Percentiles rank a stretch among this genome's conserved stretches.
Evolutionary conservation across 1,140 invertebrate species (phyloP).

Genomic region (Bradysia coprophila): DNA sequence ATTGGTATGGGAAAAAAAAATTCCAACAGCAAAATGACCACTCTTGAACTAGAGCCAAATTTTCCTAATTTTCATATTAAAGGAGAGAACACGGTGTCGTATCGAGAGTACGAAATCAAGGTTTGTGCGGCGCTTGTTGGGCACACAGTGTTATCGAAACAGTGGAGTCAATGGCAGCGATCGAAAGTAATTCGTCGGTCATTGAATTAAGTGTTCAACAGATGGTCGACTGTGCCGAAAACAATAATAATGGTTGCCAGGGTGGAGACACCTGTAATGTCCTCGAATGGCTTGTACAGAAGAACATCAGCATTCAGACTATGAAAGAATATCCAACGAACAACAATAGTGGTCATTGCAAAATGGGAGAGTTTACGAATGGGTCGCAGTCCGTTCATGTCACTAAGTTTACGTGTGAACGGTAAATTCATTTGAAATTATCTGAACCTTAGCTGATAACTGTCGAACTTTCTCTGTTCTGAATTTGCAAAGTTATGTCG

Average conservation of each 20-base stretch:
- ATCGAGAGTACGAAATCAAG: constrained; percentile 50
- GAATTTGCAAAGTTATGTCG: constrained; percentile 40
- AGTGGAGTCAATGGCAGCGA: constrained; percentile 58
- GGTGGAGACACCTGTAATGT: constrained; percentile 67
- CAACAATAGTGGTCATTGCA: constrained; percentile 26
- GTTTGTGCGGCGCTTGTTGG: constrained; percentile 71
- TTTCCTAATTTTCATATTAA: constrained; percentile 11
- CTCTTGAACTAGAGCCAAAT: constrained; percentile 14
- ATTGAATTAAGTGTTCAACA: constrained; percentile 25
- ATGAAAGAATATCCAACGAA: constrained; percentile 48
- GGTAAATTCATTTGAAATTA: constrained; percentile 16
- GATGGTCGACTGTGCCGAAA: constrained; percentile 62
- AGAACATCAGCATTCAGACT: constrained; percentile 32
- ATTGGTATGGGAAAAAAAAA: too few relatives aligned
- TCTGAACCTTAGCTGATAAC: constrained; percentile 10
- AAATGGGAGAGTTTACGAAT: constrained; percentile 16
- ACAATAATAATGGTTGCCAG: constrained; percentile 53
- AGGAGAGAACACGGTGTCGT: constrained; percentile 53
- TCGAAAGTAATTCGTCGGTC: constrained; percentile 33
- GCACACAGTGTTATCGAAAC: constrained; percentile 64
- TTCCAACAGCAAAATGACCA: background rate
- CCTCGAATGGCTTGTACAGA: constrained; percentile 46
- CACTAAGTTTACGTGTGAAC: constrained; percentile 28
- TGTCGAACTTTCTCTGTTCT: constrained; percentile 26
- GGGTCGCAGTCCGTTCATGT: constrained; percentile 13